Evolutionary conservation across 1,140 invertebrate genomes (phyloP).

Genomic region (Phortica variegata): DNA sequence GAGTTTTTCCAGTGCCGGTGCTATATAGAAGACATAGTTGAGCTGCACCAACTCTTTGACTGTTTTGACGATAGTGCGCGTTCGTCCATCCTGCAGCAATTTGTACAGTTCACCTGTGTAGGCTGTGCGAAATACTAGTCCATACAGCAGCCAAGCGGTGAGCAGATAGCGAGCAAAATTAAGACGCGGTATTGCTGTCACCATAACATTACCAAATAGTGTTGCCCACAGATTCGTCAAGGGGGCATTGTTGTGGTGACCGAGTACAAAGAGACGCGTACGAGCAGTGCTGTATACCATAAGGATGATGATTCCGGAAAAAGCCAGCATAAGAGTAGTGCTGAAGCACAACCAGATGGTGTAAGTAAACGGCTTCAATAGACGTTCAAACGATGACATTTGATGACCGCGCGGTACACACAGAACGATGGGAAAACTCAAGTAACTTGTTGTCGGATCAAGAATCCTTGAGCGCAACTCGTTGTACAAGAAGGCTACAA

Average conservation of each 20-base stretch:
- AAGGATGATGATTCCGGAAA: constrained; percentile 22
- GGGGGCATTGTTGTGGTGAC: constrained; percentile 25
- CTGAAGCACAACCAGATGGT: constrained; percentile 38
- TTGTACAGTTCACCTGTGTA: constrained; percentile 43
- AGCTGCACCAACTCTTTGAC: constrained; percentile 25
- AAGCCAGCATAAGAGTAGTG: constrained; percentile 14
- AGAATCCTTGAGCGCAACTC: constrained; percentile 27
- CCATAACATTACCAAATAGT: constrained; percentile 22
- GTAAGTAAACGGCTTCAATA: constrained; percentile 31
- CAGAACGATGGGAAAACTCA: constrained; percentile 35
- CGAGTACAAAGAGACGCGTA: constrained; percentile 29
- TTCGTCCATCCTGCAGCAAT: constrained; percentile 36
- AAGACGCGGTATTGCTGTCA: constrained; percentile 20
- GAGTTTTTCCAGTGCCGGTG: constrained; percentile 21
- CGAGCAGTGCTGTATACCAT: background rate
- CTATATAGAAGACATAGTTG: constrained; percentile 29
- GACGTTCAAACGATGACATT: constrained; percentile 30
- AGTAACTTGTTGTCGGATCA: constrained; percentile 32
- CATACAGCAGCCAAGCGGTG: constrained; percentile 32
- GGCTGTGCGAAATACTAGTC: constrained; percentile 37
- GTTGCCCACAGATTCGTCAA: constrained; percentile 30
- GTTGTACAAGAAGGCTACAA: constrained; percentile 37
- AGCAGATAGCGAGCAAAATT: constrained; percentile 42
- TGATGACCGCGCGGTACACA: constrained; percentile 27
- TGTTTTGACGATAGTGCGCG: constrained; percentile 16